Conservation (phyloP, 1,140 invertebrate genomes). For the Lerema accius region DNA sequence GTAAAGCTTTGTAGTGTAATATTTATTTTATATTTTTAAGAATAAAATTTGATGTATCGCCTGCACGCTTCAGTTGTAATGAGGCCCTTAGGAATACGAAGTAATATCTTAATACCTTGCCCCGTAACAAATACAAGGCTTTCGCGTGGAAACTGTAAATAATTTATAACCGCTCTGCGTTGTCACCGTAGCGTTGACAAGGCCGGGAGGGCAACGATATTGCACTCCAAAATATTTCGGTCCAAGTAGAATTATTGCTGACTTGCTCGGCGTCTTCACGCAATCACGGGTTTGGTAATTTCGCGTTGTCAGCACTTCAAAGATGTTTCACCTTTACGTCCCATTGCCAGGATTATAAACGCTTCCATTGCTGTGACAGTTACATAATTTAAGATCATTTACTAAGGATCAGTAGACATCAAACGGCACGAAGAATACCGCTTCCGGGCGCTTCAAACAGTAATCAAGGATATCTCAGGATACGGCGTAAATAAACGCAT, state of each 20-base stretch:
- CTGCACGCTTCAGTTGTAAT: slow-evolving; percentile 64
- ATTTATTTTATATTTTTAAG: slow-evolving; percentile 29
- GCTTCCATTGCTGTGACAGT: slow-evolving; percentile 32
- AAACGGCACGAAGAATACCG: slow-evolving; percentile 55
- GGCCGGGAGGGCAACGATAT: slow-evolving; percentile 51
- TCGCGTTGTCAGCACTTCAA: slow-evolving; percentile 51
- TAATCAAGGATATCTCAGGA: slow-evolving; percentile 54
- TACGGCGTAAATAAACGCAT: slow-evolving; percentile 56
- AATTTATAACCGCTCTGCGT: slow-evolving; percentile 76
- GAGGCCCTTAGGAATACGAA: slow-evolving; percentile 76
- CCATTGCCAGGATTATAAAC: slow-evolving; percentile 18
- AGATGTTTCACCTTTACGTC: slow-evolving; percentile 41
- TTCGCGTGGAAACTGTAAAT: slow-evolving; percentile 76
- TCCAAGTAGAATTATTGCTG: slow-evolving; percentile 64
- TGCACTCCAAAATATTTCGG: slow-evolving; percentile 45
- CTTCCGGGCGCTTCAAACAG: slow-evolving; percentile 62
- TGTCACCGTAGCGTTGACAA: slow-evolving; percentile 63
- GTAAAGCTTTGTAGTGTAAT: not conserved
- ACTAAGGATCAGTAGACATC: slow-evolving; percentile 45
- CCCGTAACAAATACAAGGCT: slow-evolving; percentile 72
- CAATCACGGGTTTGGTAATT: slow-evolving; percentile 47
- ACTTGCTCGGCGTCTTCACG: slow-evolving; percentile 42
- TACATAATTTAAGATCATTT: slow-evolving; percentile 40
- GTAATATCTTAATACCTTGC: slow-evolving; percentile 81
- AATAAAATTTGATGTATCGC: slow-evolving; percentile 76